Base-by-base conservation (phyloP, 2,888 invertebrate genomes). In the Lissonota sp. region DNA sequence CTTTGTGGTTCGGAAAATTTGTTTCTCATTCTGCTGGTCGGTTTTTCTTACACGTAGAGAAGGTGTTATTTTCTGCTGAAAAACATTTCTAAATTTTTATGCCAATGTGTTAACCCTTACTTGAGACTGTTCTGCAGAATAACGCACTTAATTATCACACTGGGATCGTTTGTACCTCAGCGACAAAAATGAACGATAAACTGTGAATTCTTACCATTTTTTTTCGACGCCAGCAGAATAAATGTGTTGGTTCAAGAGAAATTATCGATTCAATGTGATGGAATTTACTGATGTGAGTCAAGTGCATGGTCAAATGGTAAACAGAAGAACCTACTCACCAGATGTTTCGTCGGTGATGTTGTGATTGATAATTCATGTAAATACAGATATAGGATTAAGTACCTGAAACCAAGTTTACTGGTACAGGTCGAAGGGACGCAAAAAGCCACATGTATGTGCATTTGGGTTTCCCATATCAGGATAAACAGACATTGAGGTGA, bases 401-500 rank as follows among this genome's bases (percentile, higher is more conserved):
- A 40, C 67, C 39, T 62, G 55, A 46, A 53, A 51, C 60, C 53
- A 53, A 75, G 49, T 69, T 60, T 60, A 53, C 53, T 26, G 60
- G 53, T 63, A 75, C 42, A 75, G 53, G 75, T 67, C 49, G 12
- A 53, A 46, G 14, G n/a, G 55, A 70, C 40, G 63, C 62, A 62
- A 69, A 76, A 53, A 53, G 51, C 75, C 75, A 42, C 67, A 53
- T 10, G 67, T 26, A 40, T 16, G 26, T 66, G 12, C 7, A 49
- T 55, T 64, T 37, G 62, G 8, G 39, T 67, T 46, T 26, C 26
- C 26, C 26, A 26, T 26, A 26, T 26, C 1, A 49, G 40, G 60
- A 70, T 46, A 57, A 44, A 37, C 58, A 14, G 53, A 14, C 44
- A 57, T 44, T n/a, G 60, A 14, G 6, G 60, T 58, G 26, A 5